These are phyloP conservation scores for Ginglymostoma cirratum DNA, from an alignment of 2,113 vertebrate genomes.

Conservation along the genomic window DNA sequence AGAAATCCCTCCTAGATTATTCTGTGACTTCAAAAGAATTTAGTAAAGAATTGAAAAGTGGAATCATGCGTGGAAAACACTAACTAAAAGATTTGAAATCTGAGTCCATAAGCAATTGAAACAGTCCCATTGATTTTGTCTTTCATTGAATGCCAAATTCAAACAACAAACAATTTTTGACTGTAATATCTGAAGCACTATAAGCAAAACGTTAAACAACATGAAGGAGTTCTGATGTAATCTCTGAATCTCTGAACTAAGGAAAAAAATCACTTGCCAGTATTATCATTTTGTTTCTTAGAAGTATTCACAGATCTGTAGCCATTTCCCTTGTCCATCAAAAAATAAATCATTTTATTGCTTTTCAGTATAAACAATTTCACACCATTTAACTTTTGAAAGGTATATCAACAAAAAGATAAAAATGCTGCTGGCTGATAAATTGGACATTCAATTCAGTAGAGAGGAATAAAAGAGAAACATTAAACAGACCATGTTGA, in stretches of 20 bases:
- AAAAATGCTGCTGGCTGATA: background rate
- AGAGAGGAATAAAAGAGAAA: background rate
- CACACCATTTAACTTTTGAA: slow-evolving; percentile 24
- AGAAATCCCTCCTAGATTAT: background rate
- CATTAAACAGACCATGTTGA: background rate
- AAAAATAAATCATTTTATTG: background rate
- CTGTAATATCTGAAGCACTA: background rate
- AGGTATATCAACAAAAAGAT: background rate
- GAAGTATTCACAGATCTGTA: background rate
- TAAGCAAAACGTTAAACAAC: background rate
- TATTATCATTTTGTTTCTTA: background rate
- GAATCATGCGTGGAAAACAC: background rate
- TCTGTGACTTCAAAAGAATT: background rate
- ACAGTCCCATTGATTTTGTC: background rate
- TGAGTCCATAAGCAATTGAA: background rate
- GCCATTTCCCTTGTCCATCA: background rate
- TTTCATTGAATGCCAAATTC: background rate
- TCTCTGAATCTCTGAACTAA: background rate
- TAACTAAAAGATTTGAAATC: background rate
- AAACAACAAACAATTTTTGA: background rate
- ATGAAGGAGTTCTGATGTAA: slow-evolving; percentile 1
- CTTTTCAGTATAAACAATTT: background rate
- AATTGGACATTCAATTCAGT: background rate
- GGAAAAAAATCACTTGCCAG: background rate
- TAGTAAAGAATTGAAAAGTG: background rate